Evolutionary conservation across 2,113 vertebrate species (phyloP), one percentile per base, ranked within the genome.

Genomic region (Pipra filicauda): DNA sequence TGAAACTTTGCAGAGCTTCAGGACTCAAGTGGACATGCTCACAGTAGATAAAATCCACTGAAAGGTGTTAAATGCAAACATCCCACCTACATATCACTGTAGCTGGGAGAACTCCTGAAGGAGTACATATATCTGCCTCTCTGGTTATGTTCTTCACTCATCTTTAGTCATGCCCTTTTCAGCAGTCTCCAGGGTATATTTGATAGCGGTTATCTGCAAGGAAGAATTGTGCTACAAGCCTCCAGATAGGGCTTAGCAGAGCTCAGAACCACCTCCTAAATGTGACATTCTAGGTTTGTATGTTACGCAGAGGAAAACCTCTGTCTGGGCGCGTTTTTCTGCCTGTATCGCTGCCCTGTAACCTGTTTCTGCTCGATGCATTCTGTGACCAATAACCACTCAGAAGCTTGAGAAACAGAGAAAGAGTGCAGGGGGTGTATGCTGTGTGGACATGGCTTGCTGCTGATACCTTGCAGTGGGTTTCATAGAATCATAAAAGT

Each of bases 351-450:
- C 26, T 39, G 30, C 49, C 79, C 44, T 73, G 14, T 61, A 61
- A 44, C 31, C 67, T 58, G 52, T 21, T 84, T n/a, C 12, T 71
- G 27, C 15, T 52, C 30, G 58, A 31, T 67, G 13, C 12, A 51
- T 8, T 13, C 31, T 58, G 54, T 70, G 72, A 37, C n/a, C 21
- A 12, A 2, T 9, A 39, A 6, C 31, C 13, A 24, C 46, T 27
- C 46, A 46, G 0, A 1, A 89, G 30, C 35, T 51, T 55, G 31
- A 81, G 80, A 55, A 84, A 64, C 1, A 12, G 52, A 76, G 82
- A n/a, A 17, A 8, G 5, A 41, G 11, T 16, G 21, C 48, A 28
- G 28, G n/a, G 39, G 5, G 2, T 48, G 6, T 35, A 6, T 0
- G 2, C 52, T 57, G 6, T 54, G 21, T 37, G 61, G 61, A 39